phyloP scores from a whole-genome alignment of 2,797 vertebrate species.

The Halcyon smyrnensis region DNA sequence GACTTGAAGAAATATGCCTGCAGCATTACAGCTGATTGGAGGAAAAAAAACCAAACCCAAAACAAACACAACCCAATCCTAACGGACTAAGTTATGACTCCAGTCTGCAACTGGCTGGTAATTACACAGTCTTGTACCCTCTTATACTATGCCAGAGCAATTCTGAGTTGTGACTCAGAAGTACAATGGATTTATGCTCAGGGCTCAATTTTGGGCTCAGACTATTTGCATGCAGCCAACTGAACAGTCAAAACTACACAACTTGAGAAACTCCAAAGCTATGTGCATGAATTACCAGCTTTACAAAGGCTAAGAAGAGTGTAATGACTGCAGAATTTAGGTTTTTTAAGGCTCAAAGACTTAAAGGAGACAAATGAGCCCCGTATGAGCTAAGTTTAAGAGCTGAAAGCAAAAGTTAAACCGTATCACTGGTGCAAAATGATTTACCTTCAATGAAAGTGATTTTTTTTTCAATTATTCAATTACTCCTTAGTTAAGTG shows the following conservation, averaged over 20 bases:
- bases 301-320: not conserved
- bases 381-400: not conserved
- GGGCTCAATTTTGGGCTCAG: not conserved
- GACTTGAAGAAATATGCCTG: slow-evolving; percentile 25
- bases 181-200: not conserved
- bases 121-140: not conserved
- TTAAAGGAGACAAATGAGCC: not conserved
- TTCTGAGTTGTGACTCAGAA: not conserved
- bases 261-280: slow-evolving; percentile 8
- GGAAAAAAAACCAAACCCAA: not conserved
- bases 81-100: not conserved
- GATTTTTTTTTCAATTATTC: not conserved
- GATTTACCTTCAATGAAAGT: not conserved
- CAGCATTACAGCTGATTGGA: slow-evolving; percentile 20
- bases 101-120: not conserved
- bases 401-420: slow-evolving; percentile 34
- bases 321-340: not conserved
- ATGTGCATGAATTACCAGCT: not conserved
- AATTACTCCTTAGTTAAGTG: slow-evolving; percentile 64
- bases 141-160: not conserved
- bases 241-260: not conserved
- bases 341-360: not conserved
- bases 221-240: not conserved
- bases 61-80: not conserved
- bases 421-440: slow-evolving; percentile 10